A percentile compares a stretch with the other conserved stretches of the same genome.
Conservation (phyloP, 2,113 vertebrate species). For the Rhinolophus ferrumequinum region DNA sequence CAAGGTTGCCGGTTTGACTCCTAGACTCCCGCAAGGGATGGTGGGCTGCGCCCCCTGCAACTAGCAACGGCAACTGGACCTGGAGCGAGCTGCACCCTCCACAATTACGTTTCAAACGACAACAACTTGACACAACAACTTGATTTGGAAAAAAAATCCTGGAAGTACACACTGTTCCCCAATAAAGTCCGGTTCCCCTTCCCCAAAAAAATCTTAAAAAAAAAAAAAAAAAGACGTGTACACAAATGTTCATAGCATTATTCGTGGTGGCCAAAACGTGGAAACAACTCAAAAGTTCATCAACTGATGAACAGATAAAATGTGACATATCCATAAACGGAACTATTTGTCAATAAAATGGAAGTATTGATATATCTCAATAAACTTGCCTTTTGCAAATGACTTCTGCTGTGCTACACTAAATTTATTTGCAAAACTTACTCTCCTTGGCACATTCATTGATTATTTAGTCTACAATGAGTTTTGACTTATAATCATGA, state of each 20-base stretch:
- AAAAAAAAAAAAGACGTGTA: neutral
- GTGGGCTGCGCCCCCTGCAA: too few relatives aligned
- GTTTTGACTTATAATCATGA: conserved; percentile 73
- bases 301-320: neutral
- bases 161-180: too few relatives aligned
- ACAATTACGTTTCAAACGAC: too few relatives aligned
- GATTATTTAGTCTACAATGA: conserved; percentile 66
- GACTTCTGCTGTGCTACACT: neutral
- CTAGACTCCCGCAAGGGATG: too few relatives aligned
- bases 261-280: neutral
- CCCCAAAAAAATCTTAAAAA: too few relatives aligned
- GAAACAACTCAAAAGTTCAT: neutral
- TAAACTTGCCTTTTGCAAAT: neutral
- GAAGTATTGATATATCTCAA: neutral
- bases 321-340: neutral
- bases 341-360: neutral
- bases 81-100: too few relatives aligned
- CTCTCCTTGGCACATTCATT: conserved; percentile 59
- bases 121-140: too few relatives aligned
- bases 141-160: too few relatives aligned
- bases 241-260: neutral
- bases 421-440: conserved; percentile 54
- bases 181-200: too few relatives aligned
- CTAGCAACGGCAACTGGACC: too few relatives aligned
- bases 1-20: too few relatives aligned